These are phyloP conservation scores for Tanypteryx hageni DNA, from an alignment of 2,888 invertebrate species.

Conservation along the genomic window DNA sequence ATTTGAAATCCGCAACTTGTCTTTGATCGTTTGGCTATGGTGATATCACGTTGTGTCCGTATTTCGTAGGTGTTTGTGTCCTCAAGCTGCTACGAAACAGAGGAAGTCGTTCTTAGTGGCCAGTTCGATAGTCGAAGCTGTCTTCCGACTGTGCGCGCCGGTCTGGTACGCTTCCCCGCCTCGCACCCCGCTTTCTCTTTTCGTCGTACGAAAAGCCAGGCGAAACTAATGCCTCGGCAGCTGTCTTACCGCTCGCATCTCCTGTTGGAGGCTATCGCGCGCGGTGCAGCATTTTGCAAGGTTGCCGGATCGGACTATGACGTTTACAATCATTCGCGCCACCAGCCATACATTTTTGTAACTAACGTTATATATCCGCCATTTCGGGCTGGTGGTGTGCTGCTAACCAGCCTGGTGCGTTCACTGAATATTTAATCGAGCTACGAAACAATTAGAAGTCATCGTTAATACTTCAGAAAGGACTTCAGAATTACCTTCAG, in stretches of 20 bases:
- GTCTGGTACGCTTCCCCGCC: slow-evolving; percentile 17
- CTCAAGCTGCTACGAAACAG: background rate
- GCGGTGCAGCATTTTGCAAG: slow-evolving; percentile 12
- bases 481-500: too few species aligned
- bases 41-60: too few species aligned
- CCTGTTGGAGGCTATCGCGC: slow-evolving; percentile 48
- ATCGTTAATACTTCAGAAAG: too few species aligned
- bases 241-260: slow-evolving; percentile 8
- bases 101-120: background rate
- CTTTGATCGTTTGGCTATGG: too few species aligned
- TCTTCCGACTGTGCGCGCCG: slow-evolving; percentile 29
- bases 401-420: background rate
- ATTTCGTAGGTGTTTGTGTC: background rate
- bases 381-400: background rate
- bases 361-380: background rate
- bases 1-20: too few species aligned
- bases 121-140: slow-evolving; percentile 45
- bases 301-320: slow-evolving; percentile 19
- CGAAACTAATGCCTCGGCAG: slow-evolving; percentile 45
- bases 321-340: background rate
- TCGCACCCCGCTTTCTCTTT: background rate
- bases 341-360: slow-evolving; percentile 8
- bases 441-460: too few species aligned
- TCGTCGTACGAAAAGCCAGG: slow-evolving; percentile 42
- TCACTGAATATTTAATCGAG: too few species aligned